phyloP scores from a whole-genome alignment of 2,888 invertebrate species.

The Tinea semifulvella region DNA sequence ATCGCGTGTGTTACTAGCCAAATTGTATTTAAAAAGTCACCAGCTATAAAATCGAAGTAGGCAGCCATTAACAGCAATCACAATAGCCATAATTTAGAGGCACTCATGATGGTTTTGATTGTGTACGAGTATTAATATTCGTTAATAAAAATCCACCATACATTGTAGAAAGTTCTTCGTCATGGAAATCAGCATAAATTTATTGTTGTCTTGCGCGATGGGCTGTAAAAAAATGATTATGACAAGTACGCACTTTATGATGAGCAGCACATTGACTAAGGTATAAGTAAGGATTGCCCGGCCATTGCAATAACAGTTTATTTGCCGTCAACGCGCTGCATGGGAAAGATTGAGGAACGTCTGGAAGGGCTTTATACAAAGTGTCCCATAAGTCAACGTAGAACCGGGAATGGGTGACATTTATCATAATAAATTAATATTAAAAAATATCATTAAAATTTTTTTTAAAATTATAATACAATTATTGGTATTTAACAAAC shows the following conservation, averaged over 20 bases:
- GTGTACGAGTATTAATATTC: neutral
- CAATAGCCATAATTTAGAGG: constrained; percentile 11
- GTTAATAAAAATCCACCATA: constrained; percentile 9
- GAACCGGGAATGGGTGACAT: too few species aligned
- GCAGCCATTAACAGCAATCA: constrained; percentile 2
- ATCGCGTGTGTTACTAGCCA: neutral
- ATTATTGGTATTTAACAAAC: too few species aligned
- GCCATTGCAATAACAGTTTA: too few species aligned
- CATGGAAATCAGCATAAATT: constrained; percentile 14
- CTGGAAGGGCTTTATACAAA: too few species aligned
- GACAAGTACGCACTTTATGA: constrained; percentile 2
- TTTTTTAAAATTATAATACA: too few species aligned
- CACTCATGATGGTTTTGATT: neutral
- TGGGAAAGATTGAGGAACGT: too few species aligned
- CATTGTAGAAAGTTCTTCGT: constrained; percentile 13
- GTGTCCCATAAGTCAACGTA: too few species aligned
- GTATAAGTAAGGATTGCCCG: too few species aligned
- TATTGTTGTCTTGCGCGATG: constrained; percentile 11
- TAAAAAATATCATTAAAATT: too few species aligned
- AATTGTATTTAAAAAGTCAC: neutral
- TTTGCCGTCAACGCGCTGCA: too few species aligned
- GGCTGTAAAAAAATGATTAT: constrained; percentile 4
- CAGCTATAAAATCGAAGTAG: neutral
- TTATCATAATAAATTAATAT: too few species aligned
- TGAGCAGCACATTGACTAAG: constrained; percentile 2